These are phyloP conservation scores for Caretta caretta DNA, from an alignment of 2,113 vertebrate species.

Conservation along the genomic window DNA sequence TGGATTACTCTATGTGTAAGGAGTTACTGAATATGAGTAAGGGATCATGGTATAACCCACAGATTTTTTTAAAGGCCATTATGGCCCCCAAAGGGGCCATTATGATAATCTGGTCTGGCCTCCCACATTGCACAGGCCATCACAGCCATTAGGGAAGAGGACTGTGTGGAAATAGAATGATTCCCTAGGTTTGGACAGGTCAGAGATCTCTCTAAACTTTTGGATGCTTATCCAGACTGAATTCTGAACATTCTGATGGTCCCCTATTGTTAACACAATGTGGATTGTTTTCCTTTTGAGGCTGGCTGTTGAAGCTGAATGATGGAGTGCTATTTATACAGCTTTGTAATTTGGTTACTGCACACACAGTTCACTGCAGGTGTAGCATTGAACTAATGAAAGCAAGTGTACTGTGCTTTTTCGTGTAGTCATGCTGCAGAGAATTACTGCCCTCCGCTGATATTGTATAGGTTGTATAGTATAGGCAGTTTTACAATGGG, in stretches of 20 bases:
- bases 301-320: background rate
- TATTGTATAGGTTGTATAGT: background rate
- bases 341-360: background rate
- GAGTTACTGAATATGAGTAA: background rate
- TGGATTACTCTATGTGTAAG: background rate
- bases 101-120: background rate
- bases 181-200: background rate
- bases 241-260: background rate
- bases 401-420: background rate
- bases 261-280: accelerated
- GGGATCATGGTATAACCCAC: background rate
- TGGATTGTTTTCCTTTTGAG: background rate
- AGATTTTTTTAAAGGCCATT: background rate
- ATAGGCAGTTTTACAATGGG: background rate
- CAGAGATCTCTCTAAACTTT: background rate
- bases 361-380: accelerated
- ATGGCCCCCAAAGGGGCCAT: background rate
- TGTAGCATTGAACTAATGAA: background rate
- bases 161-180: background rate
- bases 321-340: background rate
- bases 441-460: background rate
- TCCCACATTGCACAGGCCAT: background rate
- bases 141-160: background rate
- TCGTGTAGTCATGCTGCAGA: background rate
- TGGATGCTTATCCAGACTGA: accelerated